Base-by-base conservation (phyloP, 2,113 vertebrate genomes). In the Sinocyclocheilus anophthalmus region DNA sequence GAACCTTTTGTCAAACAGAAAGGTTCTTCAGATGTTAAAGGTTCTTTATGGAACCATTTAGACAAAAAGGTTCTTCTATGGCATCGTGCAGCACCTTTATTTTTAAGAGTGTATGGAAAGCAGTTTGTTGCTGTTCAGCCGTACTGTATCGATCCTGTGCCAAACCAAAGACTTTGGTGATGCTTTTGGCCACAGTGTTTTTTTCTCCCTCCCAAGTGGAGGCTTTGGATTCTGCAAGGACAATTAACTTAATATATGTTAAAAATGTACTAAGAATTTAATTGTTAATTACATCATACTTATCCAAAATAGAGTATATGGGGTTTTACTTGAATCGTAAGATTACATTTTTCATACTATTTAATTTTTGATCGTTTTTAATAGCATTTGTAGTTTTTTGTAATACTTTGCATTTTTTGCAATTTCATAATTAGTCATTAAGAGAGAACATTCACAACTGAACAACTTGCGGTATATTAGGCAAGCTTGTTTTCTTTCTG, bases 111-210 rank as follows among this genome's bases (percentile, higher is more conserved):
- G 26, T 26, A 61, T 63, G 20, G 20, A 48, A 48, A 48, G 45
- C 45, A 48, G 3, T 48, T 48, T 12, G 45, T 48, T 48, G 10
- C 11, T 48, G 11, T 48, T 12, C 45, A 48, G 45, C 33, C 4
- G 20, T 79, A 42, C 55, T 61, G 55, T 9, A 24, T 24, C 16
- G 18, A 33, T 33, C 50, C 53, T 37, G 11, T 80, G 33, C 77
- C 77, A 61, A 61, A n/a, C 30, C 77, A 22, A 9, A 76, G 33
- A 9, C 69, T 22, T 72, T 77, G 85, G 85, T 63, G 55, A n/a
- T 24, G 24, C 61, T 86, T 63, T 82, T 81, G 39, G 69, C 79
- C 39, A 20, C 33, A 37, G 24, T 76, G 65, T 20, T 14, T 18
- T 39, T 20, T n/a, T 22, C 55, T 24, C 45, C 45, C 45, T 50